Evolutionary conservation across 92 coral and sea anemone species (phyloP).

Genomic region (Anthopleura xanthogrammica): DNA sequence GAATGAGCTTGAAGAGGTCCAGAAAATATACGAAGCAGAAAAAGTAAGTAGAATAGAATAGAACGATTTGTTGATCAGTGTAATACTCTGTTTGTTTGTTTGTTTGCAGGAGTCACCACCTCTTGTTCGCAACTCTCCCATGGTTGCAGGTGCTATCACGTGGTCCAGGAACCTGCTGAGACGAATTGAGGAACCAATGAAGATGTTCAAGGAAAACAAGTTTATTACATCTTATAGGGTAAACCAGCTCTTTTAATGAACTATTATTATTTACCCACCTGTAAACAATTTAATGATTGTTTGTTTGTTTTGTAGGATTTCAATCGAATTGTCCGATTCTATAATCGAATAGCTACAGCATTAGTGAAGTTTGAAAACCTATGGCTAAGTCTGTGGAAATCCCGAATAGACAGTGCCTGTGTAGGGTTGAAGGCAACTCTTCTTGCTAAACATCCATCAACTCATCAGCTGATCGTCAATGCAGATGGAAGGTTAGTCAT

Average conservation of each 20-base stretch:
- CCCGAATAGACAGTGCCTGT: slow-evolving; percentile 86
- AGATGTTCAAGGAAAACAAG: slow-evolving; percentile 94
- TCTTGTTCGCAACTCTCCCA: slow-evolving; percentile 91
- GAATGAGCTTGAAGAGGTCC: slow-evolving; percentile 87
- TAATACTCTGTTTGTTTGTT: neutral
- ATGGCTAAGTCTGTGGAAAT: slow-evolving; percentile 96
- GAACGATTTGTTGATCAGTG: neutral
- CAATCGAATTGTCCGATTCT: slow-evolving; percentile 89
- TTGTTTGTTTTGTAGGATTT: slow-evolving; percentile 63
- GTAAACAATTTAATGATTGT: no score
- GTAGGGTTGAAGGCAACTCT: slow-evolving; percentile 81
- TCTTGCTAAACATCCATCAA: slow-evolving; percentile 72
- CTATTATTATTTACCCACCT: no score
- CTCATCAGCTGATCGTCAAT: slow-evolving; percentile 79
- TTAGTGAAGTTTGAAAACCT: slow-evolving; percentile 96
- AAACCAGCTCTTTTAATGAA: neutral
- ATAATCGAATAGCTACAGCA: slow-evolving; percentile 98
- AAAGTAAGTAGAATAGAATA: slow-evolving; percentile 42
- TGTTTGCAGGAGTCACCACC: slow-evolving; percentile 85
- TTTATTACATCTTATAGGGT: slow-evolving; percentile 87
- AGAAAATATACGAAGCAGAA: slow-evolving; percentile 86
- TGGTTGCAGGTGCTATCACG: slow-evolving; percentile 97
- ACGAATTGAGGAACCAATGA: slow-evolving; percentile 98
- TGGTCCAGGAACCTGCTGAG: slow-evolving; percentile 90
- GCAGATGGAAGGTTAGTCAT: slow-evolving; percentile 90